Base-by-base conservation (phyloP, 1,140 invertebrate species). In the Sarcophaga bullata region DNA sequence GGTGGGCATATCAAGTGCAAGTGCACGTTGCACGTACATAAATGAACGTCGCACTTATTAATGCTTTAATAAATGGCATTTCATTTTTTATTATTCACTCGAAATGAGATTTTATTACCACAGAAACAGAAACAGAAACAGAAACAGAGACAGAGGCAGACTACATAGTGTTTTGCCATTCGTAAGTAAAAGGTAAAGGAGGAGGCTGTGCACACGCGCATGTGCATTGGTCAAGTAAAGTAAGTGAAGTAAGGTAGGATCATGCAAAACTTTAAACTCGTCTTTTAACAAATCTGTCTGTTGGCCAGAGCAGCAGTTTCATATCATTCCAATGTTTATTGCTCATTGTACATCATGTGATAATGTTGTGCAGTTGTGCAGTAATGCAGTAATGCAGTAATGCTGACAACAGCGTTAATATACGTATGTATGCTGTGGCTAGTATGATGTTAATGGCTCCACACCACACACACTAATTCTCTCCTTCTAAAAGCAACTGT, bases 11-110 rank as follows among this genome's bases (percentile, higher is more conserved):
- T 17, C 50, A 80, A 80, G 52, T 80, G 80, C 58, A 80, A 80
- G 80, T 80, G 80, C 80, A 62, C 25, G 25, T 37, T 37, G 25
- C 25, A 37, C 25, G 25, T 37, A 37, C n/a, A 80, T 80, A 80
- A 78, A 19, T 78, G 80, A 84, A 72, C 62, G 85, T 88, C 86
- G 87, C 87, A 88, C 87, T 88, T 88, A 88, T 88, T 88, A 88
- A 88, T 88, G 87, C 87, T 88, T 83, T 88, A 88, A 88, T 88
- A 88, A 88, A 88, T 88, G 87, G 87, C 87, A 88, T 88, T 88
- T 88, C 87, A 88, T 88, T 88, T 88, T 88, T 87, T 80, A 88
- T 88, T 88, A 88, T 88, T 88, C 86, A 85, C 85, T 85, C 85
- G 84, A 85, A 48, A 58, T 54, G 25, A 80, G 54, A 80, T 58